A percentile compares a stretch with the other conserved stretches of the same genome.
Conservation (phyloP, 35 echinoderm and acorn worm species). For the Holothuria glaberrima region DNA sequence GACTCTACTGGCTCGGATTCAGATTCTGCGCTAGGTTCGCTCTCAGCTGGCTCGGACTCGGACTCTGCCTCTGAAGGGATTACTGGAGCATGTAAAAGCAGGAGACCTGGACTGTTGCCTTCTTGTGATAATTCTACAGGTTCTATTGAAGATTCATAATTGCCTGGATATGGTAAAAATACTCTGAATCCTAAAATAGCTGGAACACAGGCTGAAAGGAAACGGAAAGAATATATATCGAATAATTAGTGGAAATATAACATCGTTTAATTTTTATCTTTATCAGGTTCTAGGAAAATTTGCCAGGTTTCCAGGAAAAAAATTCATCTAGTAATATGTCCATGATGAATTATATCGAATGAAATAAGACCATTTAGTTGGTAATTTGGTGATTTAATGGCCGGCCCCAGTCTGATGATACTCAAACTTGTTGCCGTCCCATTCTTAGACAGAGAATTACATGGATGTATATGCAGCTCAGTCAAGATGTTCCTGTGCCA, state of each 20-base stretch:
- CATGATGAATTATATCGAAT: too few relatives aligned
- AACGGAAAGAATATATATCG: neutral
- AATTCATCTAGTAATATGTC: too few relatives aligned
- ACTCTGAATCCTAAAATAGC: neutral
- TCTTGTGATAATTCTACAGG: neutral
- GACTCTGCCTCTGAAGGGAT: neutral
- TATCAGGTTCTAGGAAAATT: too few relatives aligned
- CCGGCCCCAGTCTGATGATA: too few relatives aligned
- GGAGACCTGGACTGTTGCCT: neutral
- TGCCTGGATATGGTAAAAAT: neutral
- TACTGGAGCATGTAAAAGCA: constrained; percentile 7
- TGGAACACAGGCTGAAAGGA: constrained; percentile 14
- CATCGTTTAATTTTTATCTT: too few relatives aligned
- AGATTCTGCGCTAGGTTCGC: neutral
- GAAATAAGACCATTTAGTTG: too few relatives aligned
- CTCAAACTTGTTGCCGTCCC: too few relatives aligned
- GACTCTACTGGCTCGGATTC: constrained; percentile 9
- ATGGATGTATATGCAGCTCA: too few relatives aligned
- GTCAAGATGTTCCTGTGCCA: too few relatives aligned
- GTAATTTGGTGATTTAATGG: too few relatives aligned
- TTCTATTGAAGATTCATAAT: neutral
- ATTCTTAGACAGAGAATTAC: too few relatives aligned
- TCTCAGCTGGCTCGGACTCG: neutral
- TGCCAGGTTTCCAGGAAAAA: too few relatives aligned
- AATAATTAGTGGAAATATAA: neutral